Conservation (phyloP, 1,140 invertebrate species). For the Drosophila lacteicornis region DNA sequence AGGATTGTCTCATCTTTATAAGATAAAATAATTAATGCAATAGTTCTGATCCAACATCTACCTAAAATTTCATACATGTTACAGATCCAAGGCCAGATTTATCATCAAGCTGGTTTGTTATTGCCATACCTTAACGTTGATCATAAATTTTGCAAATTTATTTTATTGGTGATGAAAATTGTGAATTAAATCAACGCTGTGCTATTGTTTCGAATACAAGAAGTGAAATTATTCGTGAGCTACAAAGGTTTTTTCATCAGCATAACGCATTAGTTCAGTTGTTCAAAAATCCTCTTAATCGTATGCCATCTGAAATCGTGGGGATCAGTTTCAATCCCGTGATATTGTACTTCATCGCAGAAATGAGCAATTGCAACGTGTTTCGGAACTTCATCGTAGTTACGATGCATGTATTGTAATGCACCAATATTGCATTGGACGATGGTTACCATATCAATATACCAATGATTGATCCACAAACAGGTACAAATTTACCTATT, state of each 20-base stretch:
- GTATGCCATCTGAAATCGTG: not conserved
- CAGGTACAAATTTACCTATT: no score
- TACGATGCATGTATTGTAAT: no score
- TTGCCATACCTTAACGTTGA: not conserved
- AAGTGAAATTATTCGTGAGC: not conserved
- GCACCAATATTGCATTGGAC: not conserved
- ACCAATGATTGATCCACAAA: no score
- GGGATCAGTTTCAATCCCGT: not conserved
- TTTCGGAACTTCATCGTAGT: no score
- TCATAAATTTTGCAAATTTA: not conserved
- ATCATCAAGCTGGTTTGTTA: not conserved
- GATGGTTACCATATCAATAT: no score
- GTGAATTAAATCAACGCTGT: no score
- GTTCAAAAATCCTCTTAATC: no score
- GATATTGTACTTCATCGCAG: no score
- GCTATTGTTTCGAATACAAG: not conserved
- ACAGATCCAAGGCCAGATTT: not conserved
- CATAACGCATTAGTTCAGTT: conserved; percentile 3
- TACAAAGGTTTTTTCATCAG: not conserved
- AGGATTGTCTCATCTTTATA: not conserved
- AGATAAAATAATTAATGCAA: not conserved
- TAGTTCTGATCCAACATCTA: not conserved
- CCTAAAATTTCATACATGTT: conserved; percentile 2
- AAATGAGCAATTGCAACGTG: no score
- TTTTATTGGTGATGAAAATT: no score